phyloP scores from a whole-genome alignment of 2,797 vertebrate genomes.

The Clarias fuscus region DNA sequence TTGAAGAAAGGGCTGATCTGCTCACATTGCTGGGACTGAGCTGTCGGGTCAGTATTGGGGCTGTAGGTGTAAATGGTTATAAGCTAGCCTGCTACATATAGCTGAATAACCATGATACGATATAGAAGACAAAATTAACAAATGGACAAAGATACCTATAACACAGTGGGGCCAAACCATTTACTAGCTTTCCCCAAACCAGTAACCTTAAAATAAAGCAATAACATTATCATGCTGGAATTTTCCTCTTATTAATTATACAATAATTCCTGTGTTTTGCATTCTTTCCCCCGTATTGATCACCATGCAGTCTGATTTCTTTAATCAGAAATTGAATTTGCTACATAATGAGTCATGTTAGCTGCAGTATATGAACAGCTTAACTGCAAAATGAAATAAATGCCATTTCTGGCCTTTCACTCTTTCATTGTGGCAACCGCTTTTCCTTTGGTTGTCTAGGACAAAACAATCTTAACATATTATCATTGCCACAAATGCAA shows the following conservation, averaged over 20 bases:
- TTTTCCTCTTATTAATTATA: background rate
- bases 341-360: background rate
- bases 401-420: no score
- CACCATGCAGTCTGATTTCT: background rate
- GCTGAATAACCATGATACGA: background rate
- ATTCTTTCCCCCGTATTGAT: background rate
- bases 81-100: background rate
- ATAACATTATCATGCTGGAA: background rate
- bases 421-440: no score
- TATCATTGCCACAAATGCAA: no score
- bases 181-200: background rate
- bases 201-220: background rate
- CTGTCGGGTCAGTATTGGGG: background rate
- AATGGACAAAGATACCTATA: background rate
- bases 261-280: background rate
- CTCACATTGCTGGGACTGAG: no score
- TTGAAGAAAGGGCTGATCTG: background rate
- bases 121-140: background rate
- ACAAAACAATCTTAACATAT: no score
- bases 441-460: no score
- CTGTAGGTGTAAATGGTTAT: background rate
- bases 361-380: background rate
- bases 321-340: background rate
- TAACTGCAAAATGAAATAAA: no score
- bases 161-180: background rate